These are phyloP conservation scores for Rhaphigaster nebulosa DNA, from an alignment of 2,888 invertebrate species.

Conservation along the genomic window DNA sequence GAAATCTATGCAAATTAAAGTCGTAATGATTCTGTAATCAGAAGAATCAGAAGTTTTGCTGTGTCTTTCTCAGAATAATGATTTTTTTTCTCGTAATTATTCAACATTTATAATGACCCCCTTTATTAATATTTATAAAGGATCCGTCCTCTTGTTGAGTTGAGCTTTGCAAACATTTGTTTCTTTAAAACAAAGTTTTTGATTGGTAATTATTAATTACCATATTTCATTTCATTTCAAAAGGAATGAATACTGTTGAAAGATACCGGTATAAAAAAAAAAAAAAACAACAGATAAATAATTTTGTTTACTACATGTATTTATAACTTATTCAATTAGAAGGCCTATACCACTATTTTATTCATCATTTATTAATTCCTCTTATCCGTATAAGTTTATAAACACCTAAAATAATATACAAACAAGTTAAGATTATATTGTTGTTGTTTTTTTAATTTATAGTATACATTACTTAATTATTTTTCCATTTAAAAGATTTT, in stretches of 20 bases:
- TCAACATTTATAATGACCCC: conserved; percentile 16
- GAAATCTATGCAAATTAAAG: conserved; percentile 2
- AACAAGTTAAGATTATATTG: too few species aligned
- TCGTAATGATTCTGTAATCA: conserved; percentile 20
- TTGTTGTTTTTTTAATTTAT: too few species aligned
- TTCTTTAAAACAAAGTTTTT: not conserved
- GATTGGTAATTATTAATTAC: not conserved
- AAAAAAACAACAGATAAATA: too few species aligned
- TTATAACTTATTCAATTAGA: too few species aligned
- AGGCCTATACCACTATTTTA: too few species aligned
- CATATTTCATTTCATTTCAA: not conserved
- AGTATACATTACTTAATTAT: too few species aligned
- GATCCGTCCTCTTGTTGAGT: not conserved
- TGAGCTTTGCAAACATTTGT: not conserved
- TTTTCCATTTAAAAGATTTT: not conserved
- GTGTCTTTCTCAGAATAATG: not conserved
- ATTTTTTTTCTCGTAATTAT: conserved; percentile 23
- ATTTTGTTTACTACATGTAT: too few species aligned
- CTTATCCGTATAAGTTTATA: too few species aligned
- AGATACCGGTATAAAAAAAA: too few species aligned
- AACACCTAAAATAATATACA: too few species aligned
- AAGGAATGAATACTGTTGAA: not conserved
- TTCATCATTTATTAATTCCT: too few species aligned
- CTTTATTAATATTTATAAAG: conserved; percentile 23
- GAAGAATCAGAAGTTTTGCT: not conserved